Evolutionary conservation across 2,797 vertebrate species (phyloP).

Genomic region (Triplophysa bombifrons): DNA sequence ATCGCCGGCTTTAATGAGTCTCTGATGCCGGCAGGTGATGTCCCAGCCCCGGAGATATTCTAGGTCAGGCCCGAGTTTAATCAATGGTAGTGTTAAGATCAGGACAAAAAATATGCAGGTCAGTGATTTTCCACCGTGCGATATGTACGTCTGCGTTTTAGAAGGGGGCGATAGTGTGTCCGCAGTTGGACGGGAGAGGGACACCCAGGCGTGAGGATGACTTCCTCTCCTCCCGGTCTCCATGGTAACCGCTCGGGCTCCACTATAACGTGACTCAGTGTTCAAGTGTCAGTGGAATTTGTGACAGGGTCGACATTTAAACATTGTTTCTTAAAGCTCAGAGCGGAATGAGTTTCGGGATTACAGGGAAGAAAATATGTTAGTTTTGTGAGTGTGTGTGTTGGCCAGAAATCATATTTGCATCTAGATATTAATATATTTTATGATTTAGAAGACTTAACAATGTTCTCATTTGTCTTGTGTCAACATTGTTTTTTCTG

Average conservation of each 20-base stretch:
- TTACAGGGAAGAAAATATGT: not conserved
- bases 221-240: constrained; percentile 53
- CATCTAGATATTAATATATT: too few species aligned
- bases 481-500: too few species aligned
- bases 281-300: constrained; percentile 28
- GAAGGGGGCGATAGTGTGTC: constrained; percentile 6
- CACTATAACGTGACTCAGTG: constrained; percentile 34
- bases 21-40: constrained; percentile 27
- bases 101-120: not conserved
- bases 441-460: too few species aligned
- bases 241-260: constrained; percentile 45
- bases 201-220: constrained; percentile 23
- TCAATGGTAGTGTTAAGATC: constrained; percentile 25
- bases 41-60: constrained; percentile 25
- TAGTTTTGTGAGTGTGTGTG: constrained; percentile 1
- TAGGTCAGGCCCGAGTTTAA: constrained; percentile 30
- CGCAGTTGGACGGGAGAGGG: constrained; percentile 12
- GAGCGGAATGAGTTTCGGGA: constrained; percentile 16
- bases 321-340: constrained; percentile 13
- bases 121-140: constrained; percentile 37
- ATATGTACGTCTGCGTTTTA: not conserved
- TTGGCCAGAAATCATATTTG: too few species aligned
- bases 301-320: constrained; percentile 50
- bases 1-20: constrained; percentile 37
- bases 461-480: too few species aligned